phyloP scores from a whole-genome alignment of 2,888 invertebrate genomes.

The Callinectes sapidus region DNA sequence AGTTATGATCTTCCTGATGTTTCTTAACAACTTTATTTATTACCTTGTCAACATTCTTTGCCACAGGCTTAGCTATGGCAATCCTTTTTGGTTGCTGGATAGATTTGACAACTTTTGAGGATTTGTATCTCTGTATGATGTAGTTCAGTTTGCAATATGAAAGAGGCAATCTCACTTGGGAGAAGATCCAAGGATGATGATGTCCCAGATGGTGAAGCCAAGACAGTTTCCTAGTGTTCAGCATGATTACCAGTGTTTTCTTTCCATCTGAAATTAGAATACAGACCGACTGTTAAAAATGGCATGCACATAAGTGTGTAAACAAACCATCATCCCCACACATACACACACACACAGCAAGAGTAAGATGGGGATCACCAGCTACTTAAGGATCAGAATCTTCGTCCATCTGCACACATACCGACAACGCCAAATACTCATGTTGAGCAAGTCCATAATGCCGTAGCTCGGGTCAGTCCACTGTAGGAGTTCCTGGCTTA shows the following conservation, averaged over 20 bases:
- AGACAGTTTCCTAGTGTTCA: constrained; percentile 11
- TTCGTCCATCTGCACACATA: no score
- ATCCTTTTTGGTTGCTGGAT: not conserved
- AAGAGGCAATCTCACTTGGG: not conserved
- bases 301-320: not conserved
- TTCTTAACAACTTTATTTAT: not conserved
- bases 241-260: not conserved
- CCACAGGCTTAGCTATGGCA: not conserved
- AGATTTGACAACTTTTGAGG: not conserved
- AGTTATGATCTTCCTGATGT: not conserved
- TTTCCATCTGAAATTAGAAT: not conserved
- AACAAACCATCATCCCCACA: not conserved
- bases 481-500: no score
- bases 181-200: not conserved
- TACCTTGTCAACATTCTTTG: not conserved
- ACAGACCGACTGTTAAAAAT: no score
- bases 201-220: not conserved
- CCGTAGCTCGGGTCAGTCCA: no score
- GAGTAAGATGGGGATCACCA: no score
- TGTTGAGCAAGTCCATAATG: no score
- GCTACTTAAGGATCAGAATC: no score
- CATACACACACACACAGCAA: no score
- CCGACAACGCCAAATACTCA: no score
- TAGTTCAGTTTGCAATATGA: constrained; percentile 33
- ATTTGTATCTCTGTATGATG: constrained; percentile 40